Evolutionary conservation across 1,140 invertebrate genomes (phyloP).

Genomic region (Monomorium pharaonis): DNA sequence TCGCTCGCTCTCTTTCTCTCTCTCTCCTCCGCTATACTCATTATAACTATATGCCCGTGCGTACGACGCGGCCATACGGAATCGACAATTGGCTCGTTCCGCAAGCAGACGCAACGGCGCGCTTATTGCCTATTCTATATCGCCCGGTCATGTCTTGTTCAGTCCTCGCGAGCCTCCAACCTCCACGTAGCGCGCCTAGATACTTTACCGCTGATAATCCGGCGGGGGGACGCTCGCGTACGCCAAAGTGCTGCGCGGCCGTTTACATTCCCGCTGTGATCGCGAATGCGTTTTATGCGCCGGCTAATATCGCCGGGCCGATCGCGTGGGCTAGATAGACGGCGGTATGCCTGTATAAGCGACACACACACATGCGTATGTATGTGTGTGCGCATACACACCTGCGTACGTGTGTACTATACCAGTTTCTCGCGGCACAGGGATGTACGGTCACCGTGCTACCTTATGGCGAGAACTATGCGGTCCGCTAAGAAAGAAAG

Average conservation of each 20-base stretch:
- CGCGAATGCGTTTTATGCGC: constrained; percentile 73
- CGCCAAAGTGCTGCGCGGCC: constrained; percentile 54
- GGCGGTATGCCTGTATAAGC: constrained; percentile 20
- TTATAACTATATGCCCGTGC: constrained; percentile 50
- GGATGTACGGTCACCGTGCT: background rate
- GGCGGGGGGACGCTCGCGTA: constrained; percentile 46
- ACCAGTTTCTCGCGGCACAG: constrained; percentile 5
- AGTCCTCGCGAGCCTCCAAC: constrained; percentile 46
- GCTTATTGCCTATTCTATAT: constrained; percentile 64
- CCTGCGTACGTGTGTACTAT: background rate
- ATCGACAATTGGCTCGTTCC: constrained; percentile 65
- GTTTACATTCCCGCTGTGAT: constrained; percentile 73
- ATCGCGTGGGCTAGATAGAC: constrained; percentile 73
- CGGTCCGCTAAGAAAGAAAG: constrained; percentile 3
- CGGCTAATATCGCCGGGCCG: constrained; percentile 67
- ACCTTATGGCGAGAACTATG: constrained; percentile 15
- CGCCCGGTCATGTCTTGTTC: constrained; percentile 67
- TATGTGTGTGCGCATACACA: background rate
- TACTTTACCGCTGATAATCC: constrained; percentile 73
- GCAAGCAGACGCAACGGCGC: constrained; percentile 66
- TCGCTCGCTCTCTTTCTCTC: constrained; percentile 7
- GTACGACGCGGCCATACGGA: constrained; percentile 53
- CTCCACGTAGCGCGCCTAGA: too few relatives aligned
- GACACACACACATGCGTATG: background rate
- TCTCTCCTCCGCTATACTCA: constrained; percentile 3